Evolutionary conservation across 2,888 invertebrate genomes (phyloP).

Genomic region (Tolmerus cingulatus): DNA sequence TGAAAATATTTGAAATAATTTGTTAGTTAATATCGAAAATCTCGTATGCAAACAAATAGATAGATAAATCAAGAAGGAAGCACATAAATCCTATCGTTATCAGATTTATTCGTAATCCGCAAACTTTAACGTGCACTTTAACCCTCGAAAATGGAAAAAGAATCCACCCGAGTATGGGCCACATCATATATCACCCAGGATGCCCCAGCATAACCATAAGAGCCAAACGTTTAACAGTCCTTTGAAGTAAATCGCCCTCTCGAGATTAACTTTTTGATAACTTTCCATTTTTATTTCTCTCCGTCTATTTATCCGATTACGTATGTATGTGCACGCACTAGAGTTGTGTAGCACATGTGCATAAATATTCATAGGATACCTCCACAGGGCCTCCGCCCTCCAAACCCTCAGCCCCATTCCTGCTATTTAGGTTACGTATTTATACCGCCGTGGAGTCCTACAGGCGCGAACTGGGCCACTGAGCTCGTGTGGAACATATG

Average conservation of each 20-base stretch:
- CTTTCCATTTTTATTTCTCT: constrained; percentile 39
- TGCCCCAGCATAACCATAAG: constrained; percentile 26
- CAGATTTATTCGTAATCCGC: constrained; percentile 1
- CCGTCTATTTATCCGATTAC: constrained; percentile 21
- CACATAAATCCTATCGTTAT: background rate
- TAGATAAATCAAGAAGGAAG: background rate
- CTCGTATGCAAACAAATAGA: background rate
- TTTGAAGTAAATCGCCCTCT: constrained; percentile 41
- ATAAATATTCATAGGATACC: constrained; percentile 20
- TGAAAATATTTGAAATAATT: background rate
- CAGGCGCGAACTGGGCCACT: background rate
- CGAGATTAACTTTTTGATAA: constrained; percentile 42
- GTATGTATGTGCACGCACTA: constrained; percentile 20
- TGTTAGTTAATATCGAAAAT: background rate
- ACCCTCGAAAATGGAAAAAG: constrained; percentile 27
- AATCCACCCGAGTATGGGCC: constrained; percentile 1
- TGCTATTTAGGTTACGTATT: background rate
- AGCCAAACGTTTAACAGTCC: constrained; percentile 36
- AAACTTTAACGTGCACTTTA: constrained; percentile 31
- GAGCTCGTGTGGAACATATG: background rate
- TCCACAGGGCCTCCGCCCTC: background rate
- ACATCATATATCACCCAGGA: constrained; percentile 22
- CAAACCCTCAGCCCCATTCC: background rate
- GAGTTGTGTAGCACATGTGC: background rate
- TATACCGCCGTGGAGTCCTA: background rate